phyloP scores from a whole-genome alignment of 1,140 invertebrate species.

The Octopus sinensis region DNA sequence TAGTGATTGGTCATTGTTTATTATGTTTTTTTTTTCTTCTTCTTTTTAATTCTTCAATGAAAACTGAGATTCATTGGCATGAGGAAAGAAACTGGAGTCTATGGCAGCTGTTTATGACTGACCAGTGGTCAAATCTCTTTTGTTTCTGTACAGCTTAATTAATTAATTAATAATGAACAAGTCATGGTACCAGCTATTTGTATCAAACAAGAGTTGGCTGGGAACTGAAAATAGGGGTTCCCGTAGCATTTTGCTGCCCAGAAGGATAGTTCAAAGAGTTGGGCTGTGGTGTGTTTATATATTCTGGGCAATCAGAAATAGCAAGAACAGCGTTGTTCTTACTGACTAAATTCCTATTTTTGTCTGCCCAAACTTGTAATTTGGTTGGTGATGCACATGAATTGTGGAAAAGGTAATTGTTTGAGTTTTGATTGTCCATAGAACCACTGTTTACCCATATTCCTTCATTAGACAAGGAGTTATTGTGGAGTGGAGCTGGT shows the following conservation, averaged over 20 bases:
- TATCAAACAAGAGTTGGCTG: slow-evolving; percentile 6
- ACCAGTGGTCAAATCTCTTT: too few species aligned
- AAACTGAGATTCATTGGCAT: too few species aligned
- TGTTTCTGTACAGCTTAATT: too few species aligned
- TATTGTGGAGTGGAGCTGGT: neutral
- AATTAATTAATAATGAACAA: too few species aligned
- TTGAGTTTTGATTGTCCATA: slow-evolving; percentile 6
- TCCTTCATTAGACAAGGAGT: slow-evolving; percentile 3
- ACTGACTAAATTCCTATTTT: slow-evolving; percentile 5
- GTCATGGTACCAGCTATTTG: too few species aligned
- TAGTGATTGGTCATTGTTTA: too few species aligned
- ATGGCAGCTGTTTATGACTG: too few species aligned
- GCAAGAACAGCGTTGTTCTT: neutral
- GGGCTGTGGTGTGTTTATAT: slow-evolving; percentile 6
- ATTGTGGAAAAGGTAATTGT: neutral
- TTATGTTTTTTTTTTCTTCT: too few species aligned
- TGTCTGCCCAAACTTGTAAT: slow-evolving; percentile 7
- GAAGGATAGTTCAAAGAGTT: slow-evolving; percentile 10
- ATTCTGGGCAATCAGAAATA: slow-evolving; percentile 6
- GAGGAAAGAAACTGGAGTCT: too few species aligned
- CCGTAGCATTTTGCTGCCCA: neutral
- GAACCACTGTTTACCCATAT: neutral
- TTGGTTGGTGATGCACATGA: slow-evolving; percentile 12
- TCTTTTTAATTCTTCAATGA: too few species aligned
- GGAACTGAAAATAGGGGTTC: neutral